Evolutionary conservation across 2,113 vertebrate genomes (phyloP).

Genomic region (Tetrao urogallus): DNA sequence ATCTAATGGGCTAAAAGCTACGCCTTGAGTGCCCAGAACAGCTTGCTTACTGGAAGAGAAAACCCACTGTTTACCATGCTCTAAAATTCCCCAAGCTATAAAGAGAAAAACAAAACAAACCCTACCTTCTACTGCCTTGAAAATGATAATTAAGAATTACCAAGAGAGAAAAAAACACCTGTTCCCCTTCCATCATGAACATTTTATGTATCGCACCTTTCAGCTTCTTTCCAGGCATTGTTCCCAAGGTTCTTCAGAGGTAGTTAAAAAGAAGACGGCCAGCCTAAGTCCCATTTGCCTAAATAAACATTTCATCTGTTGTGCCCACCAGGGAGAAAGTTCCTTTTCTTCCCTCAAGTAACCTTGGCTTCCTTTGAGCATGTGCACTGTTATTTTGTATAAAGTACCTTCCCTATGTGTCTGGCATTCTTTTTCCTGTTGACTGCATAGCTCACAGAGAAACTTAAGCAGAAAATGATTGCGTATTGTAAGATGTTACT

Average conservation of each 20-base stretch:
- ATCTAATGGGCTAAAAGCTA: conserved; percentile 11
- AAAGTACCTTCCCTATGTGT: fast-evolving
- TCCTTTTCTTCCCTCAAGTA: not conserved
- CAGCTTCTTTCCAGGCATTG: not conserved
- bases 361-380: not conserved
- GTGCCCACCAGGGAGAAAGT: not conserved
- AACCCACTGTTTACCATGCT: not conserved
- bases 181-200: conserved; percentile 35
- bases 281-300: not conserved
- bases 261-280: not conserved
- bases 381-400: not conserved
- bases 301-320: not conserved
- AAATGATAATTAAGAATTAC: conserved; percentile 42
- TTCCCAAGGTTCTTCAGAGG: not conserved
- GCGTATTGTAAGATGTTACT: not conserved
- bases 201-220: not conserved
- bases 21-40: not conserved
- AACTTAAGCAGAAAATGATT: not conserved
- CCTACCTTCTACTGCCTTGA: not conserved
- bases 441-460: not conserved
- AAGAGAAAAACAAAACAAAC: not conserved
- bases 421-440: not conserved
- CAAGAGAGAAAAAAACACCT: conserved; percentile 8
- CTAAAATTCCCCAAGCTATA: conserved; percentile 21
- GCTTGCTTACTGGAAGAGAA: conserved; percentile 22